Conservation (phyloP, 2,113 vertebrate species). For the Recurvirostra avosetta region DNA sequence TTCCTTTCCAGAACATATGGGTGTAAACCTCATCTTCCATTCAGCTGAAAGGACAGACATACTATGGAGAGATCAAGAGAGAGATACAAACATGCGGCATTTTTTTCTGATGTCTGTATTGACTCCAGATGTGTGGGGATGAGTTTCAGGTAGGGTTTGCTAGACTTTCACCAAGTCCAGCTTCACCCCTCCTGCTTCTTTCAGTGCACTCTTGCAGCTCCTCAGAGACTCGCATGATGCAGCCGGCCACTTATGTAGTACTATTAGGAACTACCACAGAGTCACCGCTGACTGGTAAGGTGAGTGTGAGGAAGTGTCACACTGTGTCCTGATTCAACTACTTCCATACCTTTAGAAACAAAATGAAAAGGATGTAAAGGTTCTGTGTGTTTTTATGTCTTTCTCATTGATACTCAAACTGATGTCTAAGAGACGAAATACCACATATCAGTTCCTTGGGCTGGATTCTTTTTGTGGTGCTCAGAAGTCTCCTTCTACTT, state of each 20-base stretch:
- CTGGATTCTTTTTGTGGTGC: not conserved
- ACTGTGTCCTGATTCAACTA: not conserved
- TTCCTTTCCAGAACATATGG: not conserved
- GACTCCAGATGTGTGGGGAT: not conserved
- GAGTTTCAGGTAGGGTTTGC: not conserved
- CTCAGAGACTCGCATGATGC: not conserved
- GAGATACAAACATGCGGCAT: fast-evolving
- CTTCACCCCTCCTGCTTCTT: not conserved
- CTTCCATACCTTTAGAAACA: not conserved
- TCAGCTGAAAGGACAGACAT: not conserved
- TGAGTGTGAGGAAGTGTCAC: not conserved
- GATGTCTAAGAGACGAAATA: not conserved
- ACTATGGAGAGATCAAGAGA: not conserved
- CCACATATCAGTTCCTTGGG: not conserved
- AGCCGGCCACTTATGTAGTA: fast-evolving
- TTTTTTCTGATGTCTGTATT: not conserved
- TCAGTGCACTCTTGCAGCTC: not conserved
- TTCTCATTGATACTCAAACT: not conserved
- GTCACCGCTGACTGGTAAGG: not conserved
- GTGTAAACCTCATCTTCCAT: not conserved
- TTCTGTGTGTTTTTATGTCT: not conserved
- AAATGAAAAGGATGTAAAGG: not conserved
- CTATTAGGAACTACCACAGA: not conserved
- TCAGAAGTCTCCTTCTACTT: not conserved
- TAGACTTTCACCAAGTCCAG: not conserved